phyloP scores from a whole-genome alignment of 2,113 vertebrate species.

The Ceyx melanurus region DNA sequence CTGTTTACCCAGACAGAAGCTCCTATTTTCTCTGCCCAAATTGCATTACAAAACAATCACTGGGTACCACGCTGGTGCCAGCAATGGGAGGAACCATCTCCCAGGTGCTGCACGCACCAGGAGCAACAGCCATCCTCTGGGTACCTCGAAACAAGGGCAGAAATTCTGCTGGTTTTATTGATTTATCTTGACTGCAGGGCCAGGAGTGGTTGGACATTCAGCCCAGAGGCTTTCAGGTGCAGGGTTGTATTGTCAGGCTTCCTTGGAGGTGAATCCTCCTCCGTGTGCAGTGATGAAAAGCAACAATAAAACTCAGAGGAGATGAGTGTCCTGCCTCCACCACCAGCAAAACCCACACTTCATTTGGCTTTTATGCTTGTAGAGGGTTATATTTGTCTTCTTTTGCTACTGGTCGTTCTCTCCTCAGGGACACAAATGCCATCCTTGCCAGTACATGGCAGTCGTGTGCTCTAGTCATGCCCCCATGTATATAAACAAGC shows the following conservation, averaged over 20 bases:
- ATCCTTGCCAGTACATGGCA: accelerated
- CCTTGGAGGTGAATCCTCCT: not conserved
- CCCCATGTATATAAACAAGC: accelerated
- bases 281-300: not conserved
- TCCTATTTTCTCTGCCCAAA: not conserved
- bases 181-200: not conserved
- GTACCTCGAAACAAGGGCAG: not conserved
- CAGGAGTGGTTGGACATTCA: accelerated
- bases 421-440: not conserved
- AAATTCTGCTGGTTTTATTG: not conserved
- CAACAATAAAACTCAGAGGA: not conserved
- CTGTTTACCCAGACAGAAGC: not conserved
- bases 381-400: not conserved
- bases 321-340: not conserved
- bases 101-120: not conserved
- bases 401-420: not conserved
- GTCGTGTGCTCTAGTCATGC: accelerated
- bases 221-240: not conserved
- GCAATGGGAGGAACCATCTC: not conserved
- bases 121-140: not conserved
- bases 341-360: accelerated
- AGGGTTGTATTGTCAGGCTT: not conserved
- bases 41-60: not conserved
- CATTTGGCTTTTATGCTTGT: not conserved
- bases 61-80: not conserved